These are phyloP conservation scores for Rhynchotus rufescens DNA, from an alignment of 2,797 vertebrate species.

Conservation along the genomic window DNA sequence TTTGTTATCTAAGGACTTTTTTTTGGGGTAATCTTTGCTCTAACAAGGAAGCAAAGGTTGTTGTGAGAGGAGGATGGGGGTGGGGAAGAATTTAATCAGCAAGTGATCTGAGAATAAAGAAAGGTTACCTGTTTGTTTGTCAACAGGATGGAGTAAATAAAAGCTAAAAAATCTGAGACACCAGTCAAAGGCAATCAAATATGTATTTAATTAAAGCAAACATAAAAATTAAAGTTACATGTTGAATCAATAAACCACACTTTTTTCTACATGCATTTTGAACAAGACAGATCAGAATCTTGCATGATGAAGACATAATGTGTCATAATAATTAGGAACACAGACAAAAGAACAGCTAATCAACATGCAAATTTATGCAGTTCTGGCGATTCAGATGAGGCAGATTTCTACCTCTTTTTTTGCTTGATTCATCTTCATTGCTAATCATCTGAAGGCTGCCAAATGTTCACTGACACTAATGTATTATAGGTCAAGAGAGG, in stretches of 20 bases:
- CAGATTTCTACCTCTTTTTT: slow-evolving; percentile 87
- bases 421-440: slow-evolving; percentile 89
- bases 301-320: slow-evolving; percentile 95
- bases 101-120: slow-evolving; percentile 69
- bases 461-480: slow-evolving; percentile 93
- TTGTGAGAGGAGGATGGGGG: slow-evolving; percentile 18
- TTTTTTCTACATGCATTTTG: slow-evolving; percentile 87
- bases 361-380: slow-evolving; percentile 95
- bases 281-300: slow-evolving; percentile 91
- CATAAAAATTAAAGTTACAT: slow-evolving; percentile 89
- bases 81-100: slow-evolving; percentile 45
- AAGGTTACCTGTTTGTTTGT: slow-evolving; percentile 88
- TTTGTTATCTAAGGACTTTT: slow-evolving; percentile 19
- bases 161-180: slow-evolving; percentile 76
- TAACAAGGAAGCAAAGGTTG: slow-evolving; percentile 58
- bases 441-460: slow-evolving; percentile 87
- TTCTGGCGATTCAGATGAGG: slow-evolving; percentile 88
- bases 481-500: slow-evolving; percentile 94
- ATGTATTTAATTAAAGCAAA: slow-evolving; percentile 91
- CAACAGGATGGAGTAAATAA: slow-evolving; percentile 86
- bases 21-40: slow-evolving; percentile 55
- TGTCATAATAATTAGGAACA: slow-evolving; percentile 95
- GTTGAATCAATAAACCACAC: slow-evolving; percentile 87
- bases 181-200: slow-evolving; percentile 88
- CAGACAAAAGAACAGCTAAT: slow-evolving; percentile 94